Evolutionary conservation across 2,797 vertebrate species (phyloP).

Genomic region (Sebastes diploproa): DNA sequence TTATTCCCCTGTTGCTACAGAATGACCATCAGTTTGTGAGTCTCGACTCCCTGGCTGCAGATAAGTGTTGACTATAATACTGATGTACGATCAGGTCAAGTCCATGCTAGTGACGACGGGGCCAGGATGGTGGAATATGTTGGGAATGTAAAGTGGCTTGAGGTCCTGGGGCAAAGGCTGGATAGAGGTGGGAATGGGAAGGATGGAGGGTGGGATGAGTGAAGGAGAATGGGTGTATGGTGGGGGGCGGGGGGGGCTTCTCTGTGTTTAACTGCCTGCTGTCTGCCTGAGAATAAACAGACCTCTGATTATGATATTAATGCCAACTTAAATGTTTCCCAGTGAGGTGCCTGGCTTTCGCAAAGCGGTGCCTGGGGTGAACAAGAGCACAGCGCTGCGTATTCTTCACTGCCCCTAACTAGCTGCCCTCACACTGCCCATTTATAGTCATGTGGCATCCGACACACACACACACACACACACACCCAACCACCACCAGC

Average conservation of each 20-base stretch:
- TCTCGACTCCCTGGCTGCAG: neutral
- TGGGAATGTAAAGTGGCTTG: conserved; percentile 70
- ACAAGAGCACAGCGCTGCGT: conserved; percentile 1
- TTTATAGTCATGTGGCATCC: conserved; percentile 32
- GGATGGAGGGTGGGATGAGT: conserved; percentile 11
- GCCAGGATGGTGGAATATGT: conserved; percentile 54
- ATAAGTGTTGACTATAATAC: conserved; percentile 7
- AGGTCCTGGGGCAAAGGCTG: conserved; percentile 23
- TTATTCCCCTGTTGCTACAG: neutral
- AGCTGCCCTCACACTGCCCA: conserved; percentile 1
- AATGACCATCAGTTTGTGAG: neutral
- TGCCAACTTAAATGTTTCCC: conserved; percentile 56
- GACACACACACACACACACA: neutral
- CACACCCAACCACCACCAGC: neutral
- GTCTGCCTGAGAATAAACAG: conserved; percentile 60
- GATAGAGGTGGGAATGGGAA: conserved; percentile 5
- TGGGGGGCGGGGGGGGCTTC: neutral
- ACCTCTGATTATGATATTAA: conserved; percentile 62
- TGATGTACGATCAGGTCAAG: conserved; percentile 33
- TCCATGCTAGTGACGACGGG: conserved; percentile 33
- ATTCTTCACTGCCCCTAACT: conserved; percentile 5
- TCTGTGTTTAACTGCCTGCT: conserved; percentile 47
- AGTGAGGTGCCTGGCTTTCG: conserved; percentile 29
- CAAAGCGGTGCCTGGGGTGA: conserved; percentile 20
- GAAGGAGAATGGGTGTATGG: conserved; percentile 9